phyloP scores from a whole-genome alignment of 2,797 vertebrate species.

The Bradypodion ventrale region DNA sequence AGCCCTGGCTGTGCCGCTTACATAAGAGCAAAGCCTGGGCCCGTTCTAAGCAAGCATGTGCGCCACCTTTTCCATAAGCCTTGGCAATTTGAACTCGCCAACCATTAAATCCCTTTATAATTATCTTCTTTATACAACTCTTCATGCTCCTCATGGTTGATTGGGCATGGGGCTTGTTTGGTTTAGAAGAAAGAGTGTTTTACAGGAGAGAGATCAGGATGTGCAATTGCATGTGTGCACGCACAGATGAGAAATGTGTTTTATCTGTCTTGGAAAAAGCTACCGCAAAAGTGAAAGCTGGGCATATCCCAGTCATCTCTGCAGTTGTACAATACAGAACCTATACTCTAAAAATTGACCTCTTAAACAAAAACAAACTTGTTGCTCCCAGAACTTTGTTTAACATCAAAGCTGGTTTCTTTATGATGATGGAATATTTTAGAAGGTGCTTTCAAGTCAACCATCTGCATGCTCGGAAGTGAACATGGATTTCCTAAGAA shows the following conservation, averaged over 20 bases:
- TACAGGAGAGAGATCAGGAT: slow-evolving; percentile 62
- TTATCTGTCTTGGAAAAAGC: not conserved
- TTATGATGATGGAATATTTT: slow-evolving; percentile 1
- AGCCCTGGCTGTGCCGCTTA: not conserved
- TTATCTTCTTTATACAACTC: slow-evolving; percentile 74
- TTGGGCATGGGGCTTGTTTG: slow-evolving; percentile 57
- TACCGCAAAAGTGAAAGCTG: not conserved
- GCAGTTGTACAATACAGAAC: not conserved
- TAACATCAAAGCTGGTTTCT: slow-evolving; percentile 9
- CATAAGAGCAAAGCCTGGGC: slow-evolving; percentile 60
- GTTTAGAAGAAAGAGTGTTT: slow-evolving; percentile 68
- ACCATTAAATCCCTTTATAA: slow-evolving; percentile 77
- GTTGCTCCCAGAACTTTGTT: not conserved
- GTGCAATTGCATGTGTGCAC: not conserved
- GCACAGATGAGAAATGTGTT: not conserved
- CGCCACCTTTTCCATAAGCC: slow-evolving; percentile 51
- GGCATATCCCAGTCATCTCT: not conserved
- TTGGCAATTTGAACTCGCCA: slow-evolving; percentile 56
- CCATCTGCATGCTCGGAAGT: not conserved
- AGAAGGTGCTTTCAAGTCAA: not conserved
- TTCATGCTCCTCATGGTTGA: slow-evolving; percentile 70
- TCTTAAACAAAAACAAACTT: not conserved
- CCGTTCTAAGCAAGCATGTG: slow-evolving; percentile 51
- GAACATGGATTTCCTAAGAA: not conserved
- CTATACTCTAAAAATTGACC: not conserved